Evolutionary conservation across 2,797 vertebrate genomes (phyloP).

Genomic region (Pogoniulus pusillus): DNA sequence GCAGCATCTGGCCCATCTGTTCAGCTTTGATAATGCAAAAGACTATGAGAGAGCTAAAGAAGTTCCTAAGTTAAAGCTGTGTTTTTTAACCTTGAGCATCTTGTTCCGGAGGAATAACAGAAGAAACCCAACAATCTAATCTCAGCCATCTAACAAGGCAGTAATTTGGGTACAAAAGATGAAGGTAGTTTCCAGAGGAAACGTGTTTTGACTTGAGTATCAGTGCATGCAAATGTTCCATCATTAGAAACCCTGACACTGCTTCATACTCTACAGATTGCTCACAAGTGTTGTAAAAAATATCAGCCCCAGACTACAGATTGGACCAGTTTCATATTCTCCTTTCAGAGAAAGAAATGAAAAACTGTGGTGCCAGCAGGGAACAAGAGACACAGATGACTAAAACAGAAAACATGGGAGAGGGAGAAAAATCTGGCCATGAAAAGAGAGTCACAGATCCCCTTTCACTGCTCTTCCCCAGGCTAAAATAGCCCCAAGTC

Average conservation of each 20-base stretch:
- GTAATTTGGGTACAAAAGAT: background rate
- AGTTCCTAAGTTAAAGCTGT: background rate
- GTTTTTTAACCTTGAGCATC: background rate
- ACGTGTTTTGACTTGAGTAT: background rate
- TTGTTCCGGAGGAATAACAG: background rate
- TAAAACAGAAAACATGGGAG: background rate
- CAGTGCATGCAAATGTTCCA: background rate
- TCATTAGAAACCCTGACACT: background rate
- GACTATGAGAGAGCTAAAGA: background rate
- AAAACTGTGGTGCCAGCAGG: background rate
- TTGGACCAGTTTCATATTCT: background rate
- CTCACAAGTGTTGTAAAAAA: background rate
- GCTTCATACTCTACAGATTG: background rate
- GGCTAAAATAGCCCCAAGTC: too few relatives aligned
- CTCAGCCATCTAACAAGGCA: background rate
- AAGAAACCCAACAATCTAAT: background rate
- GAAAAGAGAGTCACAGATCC: background rate
- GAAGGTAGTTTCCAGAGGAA: slow-evolving; percentile 47
- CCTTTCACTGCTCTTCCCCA: too few relatives aligned
- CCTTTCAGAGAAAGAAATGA: background rate
- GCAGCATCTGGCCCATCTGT: background rate
- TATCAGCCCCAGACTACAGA: background rate
- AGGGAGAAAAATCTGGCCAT: background rate
- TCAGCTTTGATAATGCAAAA: background rate
- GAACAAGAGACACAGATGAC: background rate